Evolutionary conservation across 2,888 invertebrate genomes (phyloP), one percentile per base, ranked within the genome.

Genomic region (Leucozona laternaria): DNA sequence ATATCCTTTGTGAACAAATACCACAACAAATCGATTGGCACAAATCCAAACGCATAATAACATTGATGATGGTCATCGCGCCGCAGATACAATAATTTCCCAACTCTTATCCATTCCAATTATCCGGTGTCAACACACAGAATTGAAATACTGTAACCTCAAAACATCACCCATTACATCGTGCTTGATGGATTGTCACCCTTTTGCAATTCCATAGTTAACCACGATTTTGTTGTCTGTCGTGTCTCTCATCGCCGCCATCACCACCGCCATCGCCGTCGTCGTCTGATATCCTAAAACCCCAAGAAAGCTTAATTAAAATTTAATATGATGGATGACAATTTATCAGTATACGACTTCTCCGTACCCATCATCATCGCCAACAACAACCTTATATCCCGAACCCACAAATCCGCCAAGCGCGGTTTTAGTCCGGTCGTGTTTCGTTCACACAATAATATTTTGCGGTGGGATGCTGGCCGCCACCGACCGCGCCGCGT

Each of bases 281-380:
- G 34, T 6, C 20, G 15, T 22, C 40, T 40, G 60, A 60, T 22
- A 40, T 40, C 31, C 66, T 34, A 31, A 62, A 60, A 34, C 25
- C 57, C 66, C 37, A 40, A 68, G 57, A 68, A 57, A 40, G 76
- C 84, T 84, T 84, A 84, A 84, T 84, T 84, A 84, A 84, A 79
- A 57, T 84, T 79, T 79, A 70, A 79, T 84, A 57, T 84, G 80
- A 84, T 79, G 84, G 71, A 84, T 79, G 71, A 71, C 84, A 76
- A 84, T 79, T 79, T 64, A 76, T 84, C 79, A 40, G 72, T 43
- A 58, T 50, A 40, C 48, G 37, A 64, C 37, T 70, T 64, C 45
- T n/a, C 22, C 22, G 37, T 20, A 43, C 17, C 8, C 6, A 50
- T 43, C 15, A 1, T 5, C 43, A 28, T 43, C 15, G 4, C 11